These are phyloP conservation scores for Tyrophagus putrescentiae DNA, from an alignment of 1,140 invertebrate genomes.

Conservation along the genomic window DNA sequence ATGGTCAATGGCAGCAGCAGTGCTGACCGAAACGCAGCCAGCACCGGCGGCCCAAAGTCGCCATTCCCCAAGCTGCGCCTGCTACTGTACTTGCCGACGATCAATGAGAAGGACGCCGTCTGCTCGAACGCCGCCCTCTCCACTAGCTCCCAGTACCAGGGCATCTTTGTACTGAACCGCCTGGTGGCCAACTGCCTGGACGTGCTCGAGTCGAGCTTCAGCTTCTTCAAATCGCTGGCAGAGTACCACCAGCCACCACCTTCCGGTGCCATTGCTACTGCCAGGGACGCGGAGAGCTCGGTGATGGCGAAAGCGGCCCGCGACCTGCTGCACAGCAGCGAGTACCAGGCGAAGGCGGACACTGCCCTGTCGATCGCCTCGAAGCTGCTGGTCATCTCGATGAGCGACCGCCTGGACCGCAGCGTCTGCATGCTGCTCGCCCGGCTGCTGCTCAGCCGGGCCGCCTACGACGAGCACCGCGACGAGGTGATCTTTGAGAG, in stretches of 20 bases:
- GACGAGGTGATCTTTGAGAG: slow-evolving; percentile 22
- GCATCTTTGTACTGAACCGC: slow-evolving; percentile 1
- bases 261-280: too few species aligned
- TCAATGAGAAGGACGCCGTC: neutral
- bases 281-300: neutral
- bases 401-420: slow-evolving; percentile 43
- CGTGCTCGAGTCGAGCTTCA: neutral
- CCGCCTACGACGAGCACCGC: slow-evolving; percentile 58
- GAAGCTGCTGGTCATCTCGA: slow-evolving; percentile 61
- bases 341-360: slow-evolving; percentile 34
- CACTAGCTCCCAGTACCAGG: neutral
- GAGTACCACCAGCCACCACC: too few species aligned
- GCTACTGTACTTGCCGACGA: slow-evolving; percentile 5
- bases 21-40: too few species aligned
- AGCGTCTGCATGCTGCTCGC: slow-evolving; percentile 52
- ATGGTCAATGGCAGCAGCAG: too few species aligned
- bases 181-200: neutral
- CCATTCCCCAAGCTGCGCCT: slow-evolving; percentile 3
- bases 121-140: too few species aligned
- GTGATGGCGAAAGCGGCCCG: neutral
- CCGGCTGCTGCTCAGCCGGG: slow-evolving; percentile 53
- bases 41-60: too few species aligned
- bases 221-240: neutral
- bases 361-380: slow-evolving; percentile 56
- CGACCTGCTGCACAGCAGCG: slow-evolving; percentile 21